A percentile compares a stretch with the other conserved stretches of the same genome.
phyloP scores from a whole-genome alignment of 1,140 invertebrate genomes.

The Tetramorium parvispinum region DNA sequence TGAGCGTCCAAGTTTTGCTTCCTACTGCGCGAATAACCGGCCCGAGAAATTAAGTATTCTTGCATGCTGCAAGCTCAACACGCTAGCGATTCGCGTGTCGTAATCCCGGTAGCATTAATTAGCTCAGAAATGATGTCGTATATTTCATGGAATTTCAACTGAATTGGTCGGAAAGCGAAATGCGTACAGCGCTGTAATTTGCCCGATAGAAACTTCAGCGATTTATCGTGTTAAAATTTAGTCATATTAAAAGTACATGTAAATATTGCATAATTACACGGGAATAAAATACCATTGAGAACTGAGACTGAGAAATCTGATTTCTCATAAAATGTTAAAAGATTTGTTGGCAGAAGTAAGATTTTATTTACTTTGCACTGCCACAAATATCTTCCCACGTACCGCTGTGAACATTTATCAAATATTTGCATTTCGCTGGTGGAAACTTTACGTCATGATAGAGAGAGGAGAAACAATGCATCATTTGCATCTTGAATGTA shows the following conservation, averaged over 20 bases:
- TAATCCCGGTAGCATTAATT: constrained; percentile 68
- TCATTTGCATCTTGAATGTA: background rate
- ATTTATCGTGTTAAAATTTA: background rate
- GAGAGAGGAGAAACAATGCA: background rate
- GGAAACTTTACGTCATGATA: constrained; percentile 5
- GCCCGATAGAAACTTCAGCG: background rate
- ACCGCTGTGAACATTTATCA: background rate
- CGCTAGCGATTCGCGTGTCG: constrained; percentile 66
- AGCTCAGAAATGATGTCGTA: constrained; percentile 50
- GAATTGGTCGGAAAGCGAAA: background rate
- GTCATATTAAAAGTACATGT: background rate
- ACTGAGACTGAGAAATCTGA: background rate
- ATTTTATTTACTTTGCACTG: constrained; percentile 10
- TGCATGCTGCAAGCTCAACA: constrained; percentile 68
- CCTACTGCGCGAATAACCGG: constrained; percentile 42
- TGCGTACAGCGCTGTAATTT: background rate
- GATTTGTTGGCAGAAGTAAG: background rate
- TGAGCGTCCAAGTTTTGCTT: constrained; percentile 11
- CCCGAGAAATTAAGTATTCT: constrained; percentile 67
- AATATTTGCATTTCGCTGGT: constrained; percentile 26
- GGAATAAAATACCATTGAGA: background rate
- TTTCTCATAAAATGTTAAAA: constrained; percentile 4
- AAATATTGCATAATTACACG: background rate
- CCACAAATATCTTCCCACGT: background rate
- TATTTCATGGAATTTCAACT: constrained; percentile 45